These are phyloP conservation scores for Scaeva pyrastri DNA, from an alignment of 2,888 invertebrate genomes.

Conservation along the genomic window DNA sequence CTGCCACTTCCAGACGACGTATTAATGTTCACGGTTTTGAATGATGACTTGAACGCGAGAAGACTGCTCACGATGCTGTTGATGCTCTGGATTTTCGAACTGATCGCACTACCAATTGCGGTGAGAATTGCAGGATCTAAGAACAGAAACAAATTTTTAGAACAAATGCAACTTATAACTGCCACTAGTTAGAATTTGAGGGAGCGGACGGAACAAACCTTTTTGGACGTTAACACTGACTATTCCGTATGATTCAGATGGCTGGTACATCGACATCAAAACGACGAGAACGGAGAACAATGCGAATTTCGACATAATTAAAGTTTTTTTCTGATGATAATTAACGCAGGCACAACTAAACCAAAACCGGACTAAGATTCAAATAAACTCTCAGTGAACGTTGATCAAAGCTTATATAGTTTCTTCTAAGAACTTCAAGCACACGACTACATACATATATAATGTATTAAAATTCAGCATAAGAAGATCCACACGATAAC, in stretches of 20 bases:
- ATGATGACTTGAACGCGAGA: slow-evolving; percentile 33
- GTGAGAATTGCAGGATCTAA: slow-evolving; percentile 41
- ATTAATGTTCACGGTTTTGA: slow-evolving; percentile 15
- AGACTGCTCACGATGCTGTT: slow-evolving; percentile 55
- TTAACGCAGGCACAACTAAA: slow-evolving; percentile 35
- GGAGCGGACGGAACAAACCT: slow-evolving; percentile 42
- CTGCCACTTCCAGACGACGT: neutral
- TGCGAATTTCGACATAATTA: slow-evolving; percentile 59
- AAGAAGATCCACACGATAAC: slow-evolving; percentile 1
- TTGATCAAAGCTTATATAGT: slow-evolving; percentile 63
- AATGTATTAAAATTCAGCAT: no score
- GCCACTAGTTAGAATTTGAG: neutral
- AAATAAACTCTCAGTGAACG: slow-evolving; percentile 65
- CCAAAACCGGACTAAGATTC: slow-evolving; percentile 58
- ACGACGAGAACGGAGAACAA: slow-evolving; percentile 47
- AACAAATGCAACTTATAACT: neutral
- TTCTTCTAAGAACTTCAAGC: slow-evolving; percentile 25
- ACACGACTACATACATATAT: neutral
- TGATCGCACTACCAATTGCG: slow-evolving; percentile 50
- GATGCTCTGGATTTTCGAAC: slow-evolving; percentile 51
- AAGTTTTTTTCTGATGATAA: slow-evolving; percentile 1
- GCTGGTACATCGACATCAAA: slow-evolving; percentile 50
- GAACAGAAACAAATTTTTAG: neutral
- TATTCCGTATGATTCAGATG: slow-evolving; percentile 50
- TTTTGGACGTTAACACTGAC: slow-evolving; percentile 61